Evolutionary conservation across 1,140 invertebrate genomes (phyloP), one percentile per base, ranked within the genome.

Genomic region (Melitaea cinxia): DNA sequence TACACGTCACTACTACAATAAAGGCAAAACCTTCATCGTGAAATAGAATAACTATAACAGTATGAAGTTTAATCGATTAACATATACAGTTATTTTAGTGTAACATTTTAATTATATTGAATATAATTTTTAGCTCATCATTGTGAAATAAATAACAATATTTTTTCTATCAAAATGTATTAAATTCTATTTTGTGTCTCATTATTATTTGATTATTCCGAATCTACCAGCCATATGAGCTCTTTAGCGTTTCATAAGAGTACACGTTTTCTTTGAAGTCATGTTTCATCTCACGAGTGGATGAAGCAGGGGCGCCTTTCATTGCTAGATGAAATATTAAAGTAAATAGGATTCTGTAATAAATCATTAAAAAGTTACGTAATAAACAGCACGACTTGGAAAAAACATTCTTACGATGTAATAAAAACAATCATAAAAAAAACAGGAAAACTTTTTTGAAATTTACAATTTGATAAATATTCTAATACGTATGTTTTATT

Each of bases 251-350:
- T 56, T 26, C 39, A 42, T 12, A 45, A 47, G 56, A 23, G 37
- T 21, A 30, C 55, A 37, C 15, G 19, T 55, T 45, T 15, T 50
- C 59, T 54, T 62, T 62, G 50, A 54, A 53, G 50, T 30, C 59
- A 54, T 62, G 59, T 47, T 62, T 45, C 53, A 61, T 53, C 45
- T 53, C 59, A 30, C 52, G 33, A 52, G 59, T 52, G 59, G 50
- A 53, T 53, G 23, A 33, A 54, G 50, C 50, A 26, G 33, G 50
- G 53, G 53, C 30, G 28, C 35, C 50, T 58, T 58, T 58, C 39
- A 58, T 58, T 42, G 17, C 42, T 49, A 19, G 21, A 56, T 56
- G 56, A 58, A 30, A 58, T 45, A 23, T 28, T 28, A 42, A 57
- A 23, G 42, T 47, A 23, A 24, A 47, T 47, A 47, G 4, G 15